These are phyloP conservation scores for Mycalesis mineus DNA, from an alignment of 2,888 invertebrate species.

Conservation along the genomic window DNA sequence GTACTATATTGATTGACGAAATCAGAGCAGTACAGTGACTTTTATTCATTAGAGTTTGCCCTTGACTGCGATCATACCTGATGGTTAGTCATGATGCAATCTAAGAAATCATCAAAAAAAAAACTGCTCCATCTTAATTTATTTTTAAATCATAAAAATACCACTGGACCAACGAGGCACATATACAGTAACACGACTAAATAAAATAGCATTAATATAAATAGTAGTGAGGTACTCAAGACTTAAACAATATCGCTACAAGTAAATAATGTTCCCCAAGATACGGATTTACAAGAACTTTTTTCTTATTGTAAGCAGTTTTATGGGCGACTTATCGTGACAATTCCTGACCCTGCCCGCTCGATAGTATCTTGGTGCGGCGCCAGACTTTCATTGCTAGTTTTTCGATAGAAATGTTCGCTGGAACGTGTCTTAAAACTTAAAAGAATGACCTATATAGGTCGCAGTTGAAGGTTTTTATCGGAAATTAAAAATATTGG, in stretches of 20 bases:
- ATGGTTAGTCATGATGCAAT: no score
- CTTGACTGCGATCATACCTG: no score
- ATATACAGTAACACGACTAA: no score
- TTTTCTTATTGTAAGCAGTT: slow-evolving; percentile 9
- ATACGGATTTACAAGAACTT: not conserved
- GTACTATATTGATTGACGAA: no score
- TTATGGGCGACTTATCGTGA: slow-evolving; percentile 11
- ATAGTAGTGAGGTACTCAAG: not conserved
- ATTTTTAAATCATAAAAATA: no score
- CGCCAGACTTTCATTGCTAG: slow-evolving; percentile 10
- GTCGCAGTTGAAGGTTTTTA: not conserved
- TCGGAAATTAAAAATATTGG: not conserved
- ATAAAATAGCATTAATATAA: no score
- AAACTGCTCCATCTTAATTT: no score
- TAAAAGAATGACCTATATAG: not conserved
- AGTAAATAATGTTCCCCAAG: not conserved
- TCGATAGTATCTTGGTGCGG: slow-evolving; percentile 7
- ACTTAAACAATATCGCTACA: not conserved
- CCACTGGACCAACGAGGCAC: no score
- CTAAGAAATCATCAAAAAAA: no score
- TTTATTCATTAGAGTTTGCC: no score
- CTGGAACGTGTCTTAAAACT: not conserved
- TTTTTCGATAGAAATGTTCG: slow-evolving; percentile 7
- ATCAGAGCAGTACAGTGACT: no score
- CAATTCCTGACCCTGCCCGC: not conserved